Conservation (phyloP, 2,113 vertebrate genomes). For the Psittacula cyanocephala region DNA sequence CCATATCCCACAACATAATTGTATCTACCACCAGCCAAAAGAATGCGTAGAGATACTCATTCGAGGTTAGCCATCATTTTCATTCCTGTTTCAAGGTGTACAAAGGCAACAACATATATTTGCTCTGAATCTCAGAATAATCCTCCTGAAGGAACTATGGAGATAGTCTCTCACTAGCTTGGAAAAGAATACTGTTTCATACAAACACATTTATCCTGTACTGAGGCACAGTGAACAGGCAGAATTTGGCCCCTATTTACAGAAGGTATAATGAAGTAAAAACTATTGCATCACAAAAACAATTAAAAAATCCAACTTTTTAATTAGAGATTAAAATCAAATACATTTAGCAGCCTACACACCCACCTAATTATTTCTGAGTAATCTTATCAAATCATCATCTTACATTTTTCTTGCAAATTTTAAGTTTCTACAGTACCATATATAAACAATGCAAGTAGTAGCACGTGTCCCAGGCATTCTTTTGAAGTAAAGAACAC, state of each 20-base stretch:
- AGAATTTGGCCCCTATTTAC: constrained; percentile 26
- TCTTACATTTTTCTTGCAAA: constrained; percentile 59
- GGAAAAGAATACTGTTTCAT: background rate
- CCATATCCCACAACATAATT: constrained; percentile 5
- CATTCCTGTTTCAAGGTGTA: background rate
- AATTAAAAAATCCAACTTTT: constrained; percentile 64
- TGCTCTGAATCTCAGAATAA: background rate
- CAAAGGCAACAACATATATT: background rate
- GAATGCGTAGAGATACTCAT: background rate
- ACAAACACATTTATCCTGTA: background rate
- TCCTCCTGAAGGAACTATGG: background rate
- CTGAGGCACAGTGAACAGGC: background rate
- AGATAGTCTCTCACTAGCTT: background rate
- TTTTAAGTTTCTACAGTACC: constrained; percentile 57
- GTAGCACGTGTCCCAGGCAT: constrained; percentile 34
- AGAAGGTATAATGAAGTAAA: constrained; percentile 48
- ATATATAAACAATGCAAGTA: constrained; percentile 62
- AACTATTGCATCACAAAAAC: constrained; percentile 66
- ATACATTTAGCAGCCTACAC: constrained; percentile 66
- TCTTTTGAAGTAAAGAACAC: constrained; percentile 61
- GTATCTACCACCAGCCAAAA: background rate
- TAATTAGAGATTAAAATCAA: constrained; percentile 74
- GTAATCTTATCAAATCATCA: constrained; percentile 65
- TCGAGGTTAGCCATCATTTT: background rate
- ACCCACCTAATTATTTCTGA: constrained; percentile 67